Conservation (phyloP, 1,140 invertebrate species). For the Lutraria rhynchaena region DNA sequence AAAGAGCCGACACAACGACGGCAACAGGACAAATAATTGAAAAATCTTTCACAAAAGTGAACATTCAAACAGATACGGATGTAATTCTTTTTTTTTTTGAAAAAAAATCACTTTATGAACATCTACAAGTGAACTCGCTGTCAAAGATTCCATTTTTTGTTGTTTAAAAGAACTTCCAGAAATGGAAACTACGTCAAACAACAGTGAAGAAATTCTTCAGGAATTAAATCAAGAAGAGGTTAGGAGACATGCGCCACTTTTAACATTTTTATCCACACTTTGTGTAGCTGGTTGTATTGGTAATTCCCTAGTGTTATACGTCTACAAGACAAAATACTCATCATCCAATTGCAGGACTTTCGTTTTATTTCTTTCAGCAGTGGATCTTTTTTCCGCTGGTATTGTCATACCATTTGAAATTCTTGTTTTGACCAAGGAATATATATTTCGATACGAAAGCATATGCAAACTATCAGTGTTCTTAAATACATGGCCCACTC, state of each 20-base stretch:
- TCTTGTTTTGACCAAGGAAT: neutral
- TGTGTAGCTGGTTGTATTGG: constrained; percentile 22
- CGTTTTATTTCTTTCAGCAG: constrained; percentile 21
- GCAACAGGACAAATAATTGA: too few species aligned
- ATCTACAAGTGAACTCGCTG: too few species aligned
- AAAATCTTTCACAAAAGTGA: too few species aligned
- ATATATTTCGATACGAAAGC: constrained; percentile 3
- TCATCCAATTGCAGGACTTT: constrained; percentile 14
- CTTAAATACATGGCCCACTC: constrained; percentile 26
- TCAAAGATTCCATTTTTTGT: too few species aligned
- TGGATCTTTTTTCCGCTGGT: constrained; percentile 21
- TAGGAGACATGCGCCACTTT: constrained; percentile 10
- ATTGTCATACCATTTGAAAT: constrained; percentile 27
- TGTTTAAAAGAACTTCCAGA: too few species aligned
- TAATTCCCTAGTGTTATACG: constrained; percentile 57
- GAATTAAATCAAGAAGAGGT: constrained; percentile 42
- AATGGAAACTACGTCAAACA: neutral
- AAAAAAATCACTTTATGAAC: too few species aligned
- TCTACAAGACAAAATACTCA: constrained; percentile 48
- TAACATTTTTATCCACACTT: constrained; percentile 36
- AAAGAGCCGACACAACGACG: too few species aligned
- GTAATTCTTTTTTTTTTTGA: too few species aligned
- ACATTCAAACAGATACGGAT: too few species aligned
- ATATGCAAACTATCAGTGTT: constrained; percentile 31
- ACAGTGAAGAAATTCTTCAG: neutral